These are phyloP conservation scores for Trileptium ribeirensis DNA, from an alignment of 2,888 invertebrate species.

Conservation along the genomic window DNA sequence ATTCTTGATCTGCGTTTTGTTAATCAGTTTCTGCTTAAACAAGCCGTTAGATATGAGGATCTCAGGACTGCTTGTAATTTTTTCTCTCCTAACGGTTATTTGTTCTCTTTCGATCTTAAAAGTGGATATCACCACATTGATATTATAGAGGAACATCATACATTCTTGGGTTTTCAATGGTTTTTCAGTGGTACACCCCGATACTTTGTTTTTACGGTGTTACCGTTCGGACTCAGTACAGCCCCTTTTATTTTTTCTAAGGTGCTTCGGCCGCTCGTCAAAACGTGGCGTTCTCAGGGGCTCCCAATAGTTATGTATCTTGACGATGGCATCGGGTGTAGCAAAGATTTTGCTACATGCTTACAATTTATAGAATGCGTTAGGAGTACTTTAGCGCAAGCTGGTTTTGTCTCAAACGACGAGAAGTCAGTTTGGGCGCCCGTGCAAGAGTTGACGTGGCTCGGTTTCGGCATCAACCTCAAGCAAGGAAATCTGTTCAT, in stretches of 20 bases:
- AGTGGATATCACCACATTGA: conserved; percentile 21
- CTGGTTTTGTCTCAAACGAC: background rate
- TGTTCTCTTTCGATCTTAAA: conserved; percentile 20
- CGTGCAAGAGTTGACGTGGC: background rate
- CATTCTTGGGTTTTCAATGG: conserved; percentile 17
- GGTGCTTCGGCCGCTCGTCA: conserved; percentile 6
- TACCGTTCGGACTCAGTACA: conserved; percentile 20
- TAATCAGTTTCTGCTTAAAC: background rate
- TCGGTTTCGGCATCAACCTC: background rate
- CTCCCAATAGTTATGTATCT: conserved; percentile 12
- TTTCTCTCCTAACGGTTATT: background rate
- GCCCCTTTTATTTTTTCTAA: conserved; percentile 22
- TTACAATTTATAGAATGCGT: background rate
- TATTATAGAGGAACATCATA: background rate
- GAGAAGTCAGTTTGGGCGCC: background rate
- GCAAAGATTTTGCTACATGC: background rate
- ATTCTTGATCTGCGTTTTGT: conserved; percentile 8
- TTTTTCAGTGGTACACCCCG: background rate
- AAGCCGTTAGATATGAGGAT: background rate
- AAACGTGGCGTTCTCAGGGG: conserved; percentile 14
- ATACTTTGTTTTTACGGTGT: conserved; percentile 16
- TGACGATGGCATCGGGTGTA: conserved; percentile 12
- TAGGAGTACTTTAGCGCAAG: background rate
- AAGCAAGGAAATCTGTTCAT: background rate
- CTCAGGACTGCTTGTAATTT: background rate